Evolutionary conservation across 2,888 invertebrate species (phyloP), one percentile per base, ranked within the genome.

Genomic region (Mythimna lalbum): DNA sequence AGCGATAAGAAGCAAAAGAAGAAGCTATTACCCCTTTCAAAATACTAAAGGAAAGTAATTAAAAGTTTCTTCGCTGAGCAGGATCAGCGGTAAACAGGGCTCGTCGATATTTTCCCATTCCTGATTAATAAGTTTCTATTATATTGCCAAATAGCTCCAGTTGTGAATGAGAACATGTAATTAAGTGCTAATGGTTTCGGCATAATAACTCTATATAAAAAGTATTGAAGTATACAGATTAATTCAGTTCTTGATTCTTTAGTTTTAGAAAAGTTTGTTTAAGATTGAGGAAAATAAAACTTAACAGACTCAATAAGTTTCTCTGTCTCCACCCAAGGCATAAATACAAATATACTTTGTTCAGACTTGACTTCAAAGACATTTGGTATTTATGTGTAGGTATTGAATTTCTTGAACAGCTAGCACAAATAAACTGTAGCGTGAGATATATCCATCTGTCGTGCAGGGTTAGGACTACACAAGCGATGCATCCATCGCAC

Each of bases 21-120:
- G 87, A 83, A 86, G 85, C 87, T 85, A 90, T 90, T 88, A 87
- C 89, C 86, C 84, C 86, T 86, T 86, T 88, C 87, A 85, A 88
- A 90, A 89, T 89, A 87, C 87, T 87, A 89, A 91, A 89, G 88
- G 84, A 89, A 90, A 89, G 90, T 90, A 90, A 92, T 93, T 92
- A 91, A 92, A 93, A 92, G 87, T 92, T 92, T 76, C 71, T 83
- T 85, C 87, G 81, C 83, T 73, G 73, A 78, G 77, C 66, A 78
- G 77, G 74, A 79, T 73, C 73, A 74, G 73, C 72, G 87, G 85
- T 86, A 89, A 88, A 87, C 87, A 87, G 83, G 83, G 79, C 80
- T 82, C 86, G 84, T 88, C 88, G 87, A 89, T 88, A 87, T 87
- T 89, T 84, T 80, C 87, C 81, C 81, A 80, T 82, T 83, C 67